Evolutionary conservation across 2,797 vertebrate species (phyloP).

Genomic region (Parotocinclus haroldoi): DNA sequence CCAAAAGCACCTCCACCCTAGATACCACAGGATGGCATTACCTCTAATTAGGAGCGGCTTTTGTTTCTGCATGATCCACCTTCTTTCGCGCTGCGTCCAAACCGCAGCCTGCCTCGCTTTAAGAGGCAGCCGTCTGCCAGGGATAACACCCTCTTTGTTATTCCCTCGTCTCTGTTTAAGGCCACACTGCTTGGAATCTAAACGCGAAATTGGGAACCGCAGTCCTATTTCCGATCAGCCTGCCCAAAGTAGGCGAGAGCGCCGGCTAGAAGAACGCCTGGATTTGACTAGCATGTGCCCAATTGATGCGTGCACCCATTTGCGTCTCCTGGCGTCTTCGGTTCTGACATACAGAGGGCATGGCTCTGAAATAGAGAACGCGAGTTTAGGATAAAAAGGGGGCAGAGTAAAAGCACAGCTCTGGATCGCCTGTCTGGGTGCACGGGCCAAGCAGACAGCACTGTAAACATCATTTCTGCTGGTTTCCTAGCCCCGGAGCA

Average conservation of each 20-base stretch:
- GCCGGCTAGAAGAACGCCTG: constrained; percentile 48
- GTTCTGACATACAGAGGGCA: constrained; percentile 25
- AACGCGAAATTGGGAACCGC: constrained; percentile 35
- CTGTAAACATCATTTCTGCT: constrained; percentile 59
- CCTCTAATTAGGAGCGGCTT: constrained; percentile 65
- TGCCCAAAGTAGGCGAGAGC: constrained; percentile 28
- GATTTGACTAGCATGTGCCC: constrained; percentile 52
- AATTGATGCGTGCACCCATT: background rate
- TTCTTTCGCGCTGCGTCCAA: constrained; percentile 45
- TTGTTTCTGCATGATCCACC: constrained; percentile 60
- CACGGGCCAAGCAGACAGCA: constrained; percentile 45
- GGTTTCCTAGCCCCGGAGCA: constrained; percentile 47
- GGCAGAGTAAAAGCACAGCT: constrained; percentile 49
- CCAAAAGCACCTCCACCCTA: constrained; percentile 59
- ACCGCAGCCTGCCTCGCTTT: constrained; percentile 37
- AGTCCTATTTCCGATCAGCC: constrained; percentile 25
- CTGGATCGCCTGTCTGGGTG: constrained; percentile 46
- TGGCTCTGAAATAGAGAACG: constrained; percentile 8
- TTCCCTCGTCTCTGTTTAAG: constrained; percentile 25
- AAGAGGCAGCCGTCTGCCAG: constrained; percentile 39
- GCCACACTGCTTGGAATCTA: constrained; percentile 32
- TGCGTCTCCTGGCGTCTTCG: constrained; percentile 14
- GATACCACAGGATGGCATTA: constrained; percentile 62
- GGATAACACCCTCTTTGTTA: constrained; percentile 47
- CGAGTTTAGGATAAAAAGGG: constrained; percentile 17